Percentiles rank a stretch among this genome's conserved stretches.
phyloP scores from a whole-genome alignment of 2,113 vertebrate species.

The Ophiodon elongatus region DNA sequence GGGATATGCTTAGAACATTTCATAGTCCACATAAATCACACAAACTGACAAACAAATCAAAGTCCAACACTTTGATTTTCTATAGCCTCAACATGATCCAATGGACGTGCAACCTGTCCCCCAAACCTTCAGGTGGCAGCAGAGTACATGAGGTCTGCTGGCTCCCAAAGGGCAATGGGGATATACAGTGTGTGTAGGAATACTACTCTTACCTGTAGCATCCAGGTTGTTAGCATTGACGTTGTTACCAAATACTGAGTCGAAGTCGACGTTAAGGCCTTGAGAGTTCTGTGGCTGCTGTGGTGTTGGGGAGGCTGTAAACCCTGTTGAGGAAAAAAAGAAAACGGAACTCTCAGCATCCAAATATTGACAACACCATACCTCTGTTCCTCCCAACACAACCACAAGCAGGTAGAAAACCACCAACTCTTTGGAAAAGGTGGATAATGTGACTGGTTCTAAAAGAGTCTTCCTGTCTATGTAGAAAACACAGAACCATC shows the following conservation, averaged over 20 bases:
- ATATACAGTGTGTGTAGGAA: not conserved
- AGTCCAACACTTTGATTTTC: constrained; percentile 25
- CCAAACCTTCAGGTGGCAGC: constrained; percentile 27
- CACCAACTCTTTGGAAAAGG: not conserved
- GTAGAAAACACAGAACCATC: too few relatives aligned
- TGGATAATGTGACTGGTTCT: too few relatives aligned
- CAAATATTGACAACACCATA: not conserved
- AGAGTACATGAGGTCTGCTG: not conserved
- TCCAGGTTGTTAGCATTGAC: constrained; percentile 87
- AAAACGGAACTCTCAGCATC: not conserved
- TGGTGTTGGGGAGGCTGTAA: constrained; percentile 88
- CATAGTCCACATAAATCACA: not conserved
- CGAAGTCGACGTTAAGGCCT: constrained; percentile 96
- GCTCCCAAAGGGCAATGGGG: not conserved
- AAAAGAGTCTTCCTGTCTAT: not conserved
- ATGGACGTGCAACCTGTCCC: not conserved
- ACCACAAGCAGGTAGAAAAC: not conserved
- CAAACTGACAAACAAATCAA: constrained; percentile 34
- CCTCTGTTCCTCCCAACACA: not conserved
- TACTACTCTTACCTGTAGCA: constrained; percentile 86
- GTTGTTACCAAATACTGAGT: constrained; percentile 97
- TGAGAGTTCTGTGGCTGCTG: constrained; percentile 88
- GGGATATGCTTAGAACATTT: constrained; percentile 1
- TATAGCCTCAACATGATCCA: not conserved
- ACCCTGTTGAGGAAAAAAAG: constrained; percentile 81